phyloP scores from a whole-genome alignment of 2,888 invertebrate species.

The Drosophila niveifrons region DNA sequence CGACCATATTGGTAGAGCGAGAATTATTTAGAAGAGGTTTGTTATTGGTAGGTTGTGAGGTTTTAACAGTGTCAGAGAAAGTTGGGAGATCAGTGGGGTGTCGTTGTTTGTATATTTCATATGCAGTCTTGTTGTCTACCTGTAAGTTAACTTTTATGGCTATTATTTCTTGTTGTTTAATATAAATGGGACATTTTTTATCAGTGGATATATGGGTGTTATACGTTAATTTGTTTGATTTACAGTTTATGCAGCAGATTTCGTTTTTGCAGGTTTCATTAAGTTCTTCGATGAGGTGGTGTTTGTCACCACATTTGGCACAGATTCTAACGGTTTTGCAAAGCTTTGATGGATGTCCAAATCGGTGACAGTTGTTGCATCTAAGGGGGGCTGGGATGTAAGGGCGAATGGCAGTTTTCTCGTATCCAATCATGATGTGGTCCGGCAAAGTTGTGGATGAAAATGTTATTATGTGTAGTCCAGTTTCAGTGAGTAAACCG shows the following conservation, averaged over 20 bases:
- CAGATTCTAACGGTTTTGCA: neutral
- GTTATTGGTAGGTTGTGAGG: too few relatives aligned
- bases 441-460: neutral
- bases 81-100: neutral
- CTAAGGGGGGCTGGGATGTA: neutral
- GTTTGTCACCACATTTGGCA: neutral
- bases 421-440: constrained; percentile 1
- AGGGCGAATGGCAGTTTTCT: neutral
- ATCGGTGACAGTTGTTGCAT: constrained; percentile 1
- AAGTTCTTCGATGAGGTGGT: neutral
- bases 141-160: constrained; percentile 3
- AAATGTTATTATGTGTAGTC: neutral
- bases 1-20: too few relatives aligned
- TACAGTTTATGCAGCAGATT: too few relatives aligned
- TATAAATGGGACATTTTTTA: constrained; percentile 2
- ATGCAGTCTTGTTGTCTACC: constrained; percentile 9
- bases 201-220: neutral
- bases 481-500: neutral
- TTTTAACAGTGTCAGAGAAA: neutral
- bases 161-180: constrained; percentile 11
- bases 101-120: neutral
- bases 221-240: too few relatives aligned
- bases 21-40: too few relatives aligned
- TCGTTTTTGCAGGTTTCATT: too few relatives aligned
- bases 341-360: neutral